phyloP scores from a whole-genome alignment of 1,140 invertebrate genomes.

The Calliopsis andreniformis region DNA sequence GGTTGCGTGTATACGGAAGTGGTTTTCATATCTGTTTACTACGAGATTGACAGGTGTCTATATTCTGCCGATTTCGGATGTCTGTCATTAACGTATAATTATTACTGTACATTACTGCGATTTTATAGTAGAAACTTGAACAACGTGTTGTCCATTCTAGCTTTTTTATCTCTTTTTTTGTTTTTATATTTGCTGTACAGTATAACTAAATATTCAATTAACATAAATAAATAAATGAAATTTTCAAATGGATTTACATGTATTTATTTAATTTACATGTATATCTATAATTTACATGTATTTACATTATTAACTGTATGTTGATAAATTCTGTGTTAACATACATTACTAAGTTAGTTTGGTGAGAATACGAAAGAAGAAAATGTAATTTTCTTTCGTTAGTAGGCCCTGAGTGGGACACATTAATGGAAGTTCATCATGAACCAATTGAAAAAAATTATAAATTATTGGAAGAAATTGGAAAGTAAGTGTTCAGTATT shows the following conservation, averaged over 20 bases:
- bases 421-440: slow-evolving; percentile 83
- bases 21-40: slow-evolving; percentile 49
- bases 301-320: neutral
- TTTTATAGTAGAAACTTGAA: neutral
- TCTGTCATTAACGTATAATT: slow-evolving; percentile 22
- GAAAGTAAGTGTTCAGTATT: slow-evolving; percentile 81
- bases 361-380: no score
- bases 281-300: neutral
- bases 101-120: neutral
- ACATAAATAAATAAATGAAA: no score
- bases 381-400: slow-evolving; percentile 1
- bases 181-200: neutral
- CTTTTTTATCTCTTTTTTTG: neutral
- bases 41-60: slow-evolving; percentile 51
- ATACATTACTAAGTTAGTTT: no score
- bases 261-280: no score
- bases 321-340: neutral
- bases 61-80: slow-evolving; percentile 10
- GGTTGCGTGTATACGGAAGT: slow-evolving; percentile 40
- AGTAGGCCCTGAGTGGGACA: slow-evolving; percentile 77
- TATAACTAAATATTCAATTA: slow-evolving; percentile 17
- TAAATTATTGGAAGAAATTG: slow-evolving; percentile 84
- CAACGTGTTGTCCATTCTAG: neutral
- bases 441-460: slow-evolving; percentile 84
- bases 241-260: no score